phyloP scores from a whole-genome alignment of 2,888 invertebrate species.

The Pocota personata region DNA sequence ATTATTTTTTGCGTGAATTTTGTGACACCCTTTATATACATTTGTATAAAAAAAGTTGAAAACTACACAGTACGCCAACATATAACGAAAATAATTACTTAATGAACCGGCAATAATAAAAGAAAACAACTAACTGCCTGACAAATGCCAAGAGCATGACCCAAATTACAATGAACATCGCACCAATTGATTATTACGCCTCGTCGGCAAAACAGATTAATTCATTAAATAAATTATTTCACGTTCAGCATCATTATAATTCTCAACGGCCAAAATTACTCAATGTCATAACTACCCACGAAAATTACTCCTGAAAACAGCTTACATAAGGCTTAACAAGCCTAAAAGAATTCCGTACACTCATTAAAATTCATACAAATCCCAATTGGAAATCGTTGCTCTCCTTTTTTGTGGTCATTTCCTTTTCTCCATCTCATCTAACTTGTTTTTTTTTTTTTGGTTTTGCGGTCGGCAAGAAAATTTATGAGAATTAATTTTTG shows the following conservation, averaged over 20 bases:
- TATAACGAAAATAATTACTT: neutral
- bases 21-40: too few relatives aligned
- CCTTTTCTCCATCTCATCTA: neutral
- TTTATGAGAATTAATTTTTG: conserved; percentile 72
- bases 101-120: neutral
- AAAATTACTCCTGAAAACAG: conserved; percentile 58
- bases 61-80: neutral
- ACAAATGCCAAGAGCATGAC: neutral
- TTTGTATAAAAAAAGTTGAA: neutral
- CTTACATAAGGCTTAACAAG: conserved; percentile 66
- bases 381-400: conserved; percentile 61
- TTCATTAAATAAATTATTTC: conserved; percentile 69
- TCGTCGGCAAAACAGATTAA: conserved; percentile 65
- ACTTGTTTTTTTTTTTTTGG: neutral
- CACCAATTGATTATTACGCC: conserved; percentile 46
- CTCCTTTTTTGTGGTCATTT: conserved; percentile 39
- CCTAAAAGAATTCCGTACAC: conserved; percentile 46
- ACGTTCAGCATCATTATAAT: conserved; percentile 64
- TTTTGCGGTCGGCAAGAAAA: conserved; percentile 22
- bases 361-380: conserved; percentile 74
- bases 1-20: too few relatives aligned
- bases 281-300: conserved; percentile 56
- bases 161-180: conserved; percentile 40
- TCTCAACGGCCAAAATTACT: conserved; percentile 53
- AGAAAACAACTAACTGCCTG: neutral